Base-by-base conservation (phyloP, 2,113 vertebrate species). In the Agapornis roseicollis region DNA sequence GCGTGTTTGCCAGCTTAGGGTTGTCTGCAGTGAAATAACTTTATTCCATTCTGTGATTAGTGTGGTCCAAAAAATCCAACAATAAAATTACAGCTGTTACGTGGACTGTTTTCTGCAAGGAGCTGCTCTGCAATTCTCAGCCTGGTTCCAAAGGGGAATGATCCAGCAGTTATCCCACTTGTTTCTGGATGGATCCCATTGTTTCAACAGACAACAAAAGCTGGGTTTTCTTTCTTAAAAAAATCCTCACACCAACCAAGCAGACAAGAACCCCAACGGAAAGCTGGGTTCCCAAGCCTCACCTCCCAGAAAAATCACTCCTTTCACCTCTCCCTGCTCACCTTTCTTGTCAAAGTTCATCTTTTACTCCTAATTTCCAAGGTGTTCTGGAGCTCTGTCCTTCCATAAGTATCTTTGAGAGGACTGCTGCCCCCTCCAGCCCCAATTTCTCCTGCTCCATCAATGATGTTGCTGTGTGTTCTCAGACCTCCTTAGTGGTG, bases 211-310 rank as follows among this genome's bases (percentile, higher is more conserved):
- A 58, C 7, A 88, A 29, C 6, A 61, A 65, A 90, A 85, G 16
- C 27, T 42, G 3, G 3, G 29, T 3, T 24, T 46, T 53, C 22
- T 4, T 20, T 1, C 9, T 3, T 13, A 11, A 41, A 76, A 13
- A 46, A 76, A 63, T 27, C 4, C 1, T 13, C 68, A 27, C 11
- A 53, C 35, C 5, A 58, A 42, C 1, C 7, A 37, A 24, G 0
- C 13, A 68, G 23, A 1, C 17, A 35, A 49, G 63, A 64, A 17
- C 0, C 3, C 7, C 29, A 49, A 49, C 33, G 73, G 79, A 31
- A 4, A 0, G 1, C 1, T 52, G 19, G 9, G 4, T 52, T 69
- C 3, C 73, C 84, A 66, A 68, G 14, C 27, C 27, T 74, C 42
- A 23, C 12, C 2, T 72, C 37, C 71, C 19, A 47, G 55, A 24